Base-by-base conservation (phyloP, 2,113 vertebrate genomes). In the Lepus americanus region DNA sequence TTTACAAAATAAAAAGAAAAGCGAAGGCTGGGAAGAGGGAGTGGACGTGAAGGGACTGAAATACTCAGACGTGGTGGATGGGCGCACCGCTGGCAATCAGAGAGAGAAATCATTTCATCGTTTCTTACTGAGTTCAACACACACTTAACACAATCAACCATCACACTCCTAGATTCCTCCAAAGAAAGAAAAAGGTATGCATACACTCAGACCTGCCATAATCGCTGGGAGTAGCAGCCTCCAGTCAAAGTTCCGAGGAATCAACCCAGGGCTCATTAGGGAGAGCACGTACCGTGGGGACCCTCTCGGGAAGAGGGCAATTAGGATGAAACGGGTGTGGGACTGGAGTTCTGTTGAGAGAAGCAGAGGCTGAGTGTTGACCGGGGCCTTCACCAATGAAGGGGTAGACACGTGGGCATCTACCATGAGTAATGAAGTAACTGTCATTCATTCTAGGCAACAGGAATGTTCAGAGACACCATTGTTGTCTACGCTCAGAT, bases 401-500 rank as follows among this genome's bases (percentile, higher is more conserved):
- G 84, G 13, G 16, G 16, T 16, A 61, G 11, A 17, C 0, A 0
- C 9, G 6, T 39, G 66, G 3, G 39, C 1, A 82, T 13, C 4
- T 86, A 0, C 36, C 63, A 76, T 27, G 25, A 69, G 10, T 22
- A 67, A 91, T 83, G 33, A 78, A 73, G 29, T 20, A 49, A 1
- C 1, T 53, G 7, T 31, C 39, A 63, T 33, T 53, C 6, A 27
- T 83, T 33, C 53, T 63, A 86, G 55, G 31, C 27, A 53, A 51
- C 27, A 90, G 6, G 31, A 16, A 63, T 8, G 16, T 36, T 63
- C 5, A 33, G 53, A 36, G 19, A 69, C 19, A 25, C 63, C 61
- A 14, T 53, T 93, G 90, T 29, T 39, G 20, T 63, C 49, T 85
- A 9, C 31, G 53, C 20, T 81, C 49, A 64, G 0, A 72, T 20